Conservation (phyloP, 2,888 invertebrate species). For the Lycophotia porphyrea region DNA sequence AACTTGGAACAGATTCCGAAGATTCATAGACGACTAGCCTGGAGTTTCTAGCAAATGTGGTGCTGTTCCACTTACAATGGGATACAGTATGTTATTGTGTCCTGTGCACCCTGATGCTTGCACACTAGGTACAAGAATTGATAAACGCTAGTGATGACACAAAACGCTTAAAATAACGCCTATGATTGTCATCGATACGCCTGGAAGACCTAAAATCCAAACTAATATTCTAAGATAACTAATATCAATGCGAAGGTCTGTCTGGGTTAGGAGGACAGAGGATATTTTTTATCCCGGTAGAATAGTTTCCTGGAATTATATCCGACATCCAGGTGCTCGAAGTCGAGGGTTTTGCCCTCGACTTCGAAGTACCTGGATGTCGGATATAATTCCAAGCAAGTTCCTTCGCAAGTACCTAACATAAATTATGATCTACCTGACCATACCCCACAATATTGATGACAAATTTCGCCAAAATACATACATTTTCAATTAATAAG, state of each 20-base stretch:
- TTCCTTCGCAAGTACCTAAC: not conserved
- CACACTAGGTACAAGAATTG: not conserved
- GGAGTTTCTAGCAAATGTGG: not conserved
- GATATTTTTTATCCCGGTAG: not conserved
- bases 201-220: not conserved
- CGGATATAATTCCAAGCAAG: no score
- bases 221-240: not conserved
- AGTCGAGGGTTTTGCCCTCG: no score
- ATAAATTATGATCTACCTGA: not conserved
- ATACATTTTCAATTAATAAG: slow-evolving; percentile 1
- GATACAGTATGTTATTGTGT: not conserved
- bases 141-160: not conserved
- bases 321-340: not conserved
- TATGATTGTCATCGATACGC: not conserved
- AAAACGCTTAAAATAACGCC: not conserved
- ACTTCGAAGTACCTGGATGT: no score
- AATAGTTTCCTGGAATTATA: not conserved
- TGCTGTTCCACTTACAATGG: not conserved
- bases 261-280: not conserved
- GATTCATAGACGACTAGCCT: not conserved
- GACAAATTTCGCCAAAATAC: not conserved
- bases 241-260: not conserved
- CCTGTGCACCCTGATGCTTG: not conserved
- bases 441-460: not conserved
- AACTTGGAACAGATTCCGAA: not conserved